Base-by-base conservation (phyloP, 2,888 invertebrate species). In the Archips crataeganus region DNA sequence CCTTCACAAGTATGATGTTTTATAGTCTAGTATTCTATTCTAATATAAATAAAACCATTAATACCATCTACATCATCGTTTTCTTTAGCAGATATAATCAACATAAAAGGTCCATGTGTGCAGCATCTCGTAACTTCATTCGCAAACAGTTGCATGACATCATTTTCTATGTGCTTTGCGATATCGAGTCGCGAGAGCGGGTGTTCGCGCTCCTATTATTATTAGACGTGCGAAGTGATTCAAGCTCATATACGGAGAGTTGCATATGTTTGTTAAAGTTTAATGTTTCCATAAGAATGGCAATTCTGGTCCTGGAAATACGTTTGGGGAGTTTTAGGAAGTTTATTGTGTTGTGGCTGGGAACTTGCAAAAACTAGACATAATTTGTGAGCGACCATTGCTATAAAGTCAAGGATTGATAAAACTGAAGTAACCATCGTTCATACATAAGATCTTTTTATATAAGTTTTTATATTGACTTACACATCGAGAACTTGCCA, bases 131-230 rank as follows among this genome's bases (percentile, higher is more conserved):
- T 60, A 23, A 23, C 23, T 60, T 49, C 59, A 59, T 59, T 49
- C 59, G 69, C 69, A 73, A 73, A 73, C 69, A 73, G 49, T 34
- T 36, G 57, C 54, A 69, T 73, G 73, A 73, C 73, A 73, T 73
- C 73, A 73, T 63, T 57, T 32, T n/a, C 59, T 70, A 32, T 36
- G 36, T 59, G 60, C 34, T 51, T 47, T 13, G 51, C 54, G 59
- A 45, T 49, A 60, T 42, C n/a, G 67, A n/a, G 59, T 42, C n/a
- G 67, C 45, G 45, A 36, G 9, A 60, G 45, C 49, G 32, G 45
- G 57, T 68, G 72, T 54, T 13, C 36, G 32, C 47, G 13, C 42
- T 45, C 54, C 45, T 54, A 72, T 62, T 68, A 71, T 63, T 66
- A 61, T 63, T 49, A 65, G n/a, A 36, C 47, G 63, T 64, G 67